A percentile compares a stretch with the other conserved stretches of the same genome.
These are phyloP conservation scores for Maniola hyperantus DNA, from an alignment of 2,888 invertebrate genomes.

Conservation along the genomic window DNA sequence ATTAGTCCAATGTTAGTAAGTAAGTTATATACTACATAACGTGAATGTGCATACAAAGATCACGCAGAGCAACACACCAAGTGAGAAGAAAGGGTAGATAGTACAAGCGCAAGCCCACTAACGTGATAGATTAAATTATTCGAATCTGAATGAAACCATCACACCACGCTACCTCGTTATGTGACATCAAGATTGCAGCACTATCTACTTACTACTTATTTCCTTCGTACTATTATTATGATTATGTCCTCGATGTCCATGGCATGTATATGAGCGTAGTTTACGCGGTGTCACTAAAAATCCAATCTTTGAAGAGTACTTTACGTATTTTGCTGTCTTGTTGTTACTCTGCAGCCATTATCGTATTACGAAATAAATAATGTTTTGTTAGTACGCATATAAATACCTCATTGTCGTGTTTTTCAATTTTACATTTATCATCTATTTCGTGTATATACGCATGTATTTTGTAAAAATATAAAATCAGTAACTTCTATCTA, in stretches of 20 bases:
- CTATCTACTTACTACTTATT: conserved; percentile 67
- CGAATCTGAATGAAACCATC: conserved; percentile 63
- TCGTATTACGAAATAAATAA: conserved; percentile 71
- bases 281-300: conserved; percentile 59
- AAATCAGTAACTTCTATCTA: neutral
- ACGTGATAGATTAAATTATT: conserved; percentile 32
- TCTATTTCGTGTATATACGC: neutral
- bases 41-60: conserved; percentile 54
- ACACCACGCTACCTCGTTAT: conserved; percentile 75
- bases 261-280: conserved; percentile 59
- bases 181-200: conserved; percentile 64
- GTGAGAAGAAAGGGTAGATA: conserved; percentile 55
- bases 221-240: conserved; percentile 47
- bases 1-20: conserved; percentile 52
- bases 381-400: conserved; percentile 65
- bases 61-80: conserved; percentile 74
- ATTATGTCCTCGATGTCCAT: conserved; percentile 55
- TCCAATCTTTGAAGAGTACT: conserved; percentile 75
- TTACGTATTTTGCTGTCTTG: conserved; percentile 63
- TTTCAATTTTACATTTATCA: conserved; percentile 56
- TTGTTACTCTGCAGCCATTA: conserved; percentile 70
- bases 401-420: conserved; percentile 49
- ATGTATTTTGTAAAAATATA: conserved; percentile 20
- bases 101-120: conserved; percentile 60
- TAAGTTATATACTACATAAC: conserved; percentile 46